Evolutionary conservation across 2,113 vertebrate species (phyloP).

Genomic region (Tonatia bakeri): DNA sequence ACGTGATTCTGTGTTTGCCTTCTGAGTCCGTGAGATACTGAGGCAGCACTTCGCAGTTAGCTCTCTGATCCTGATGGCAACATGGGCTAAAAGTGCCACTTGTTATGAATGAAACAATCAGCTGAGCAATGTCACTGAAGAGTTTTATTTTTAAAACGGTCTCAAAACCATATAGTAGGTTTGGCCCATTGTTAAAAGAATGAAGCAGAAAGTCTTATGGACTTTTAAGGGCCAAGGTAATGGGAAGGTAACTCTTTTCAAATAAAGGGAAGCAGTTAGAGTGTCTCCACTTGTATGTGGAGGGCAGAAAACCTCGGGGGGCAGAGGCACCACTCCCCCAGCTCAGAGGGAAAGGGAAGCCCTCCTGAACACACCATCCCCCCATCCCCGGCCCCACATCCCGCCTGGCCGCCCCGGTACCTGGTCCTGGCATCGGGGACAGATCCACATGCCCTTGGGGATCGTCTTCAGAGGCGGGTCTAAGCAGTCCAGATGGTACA

Average conservation of each 20-base stretch:
- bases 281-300: neutral
- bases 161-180: neutral
- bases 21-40: neutral
- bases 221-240: neutral
- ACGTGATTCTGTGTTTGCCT: neutral
- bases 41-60: neutral
- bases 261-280: neutral
- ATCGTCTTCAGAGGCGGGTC: constrained; percentile 99
- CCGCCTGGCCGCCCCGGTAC: constrained; percentile 78
- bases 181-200: constrained; percentile 42
- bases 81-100: neutral
- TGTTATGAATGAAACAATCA: neutral
- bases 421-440: constrained; percentile 99
- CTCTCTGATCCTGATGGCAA: neutral
- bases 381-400: neutral
- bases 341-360: neutral
- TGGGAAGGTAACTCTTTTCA: constrained; percentile 2
- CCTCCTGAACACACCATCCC: fast-evolving
- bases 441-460: constrained; percentile 99
- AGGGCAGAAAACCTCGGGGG: neutral
- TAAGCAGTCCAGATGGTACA: constrained; percentile 99
- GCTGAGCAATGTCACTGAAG: neutral
- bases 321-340: neutral
- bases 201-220: neutral
- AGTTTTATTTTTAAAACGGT: neutral